Evolutionary conservation across 2,888 invertebrate genomes (phyloP).

Genomic region (Lomographa bimaculata): DNA sequence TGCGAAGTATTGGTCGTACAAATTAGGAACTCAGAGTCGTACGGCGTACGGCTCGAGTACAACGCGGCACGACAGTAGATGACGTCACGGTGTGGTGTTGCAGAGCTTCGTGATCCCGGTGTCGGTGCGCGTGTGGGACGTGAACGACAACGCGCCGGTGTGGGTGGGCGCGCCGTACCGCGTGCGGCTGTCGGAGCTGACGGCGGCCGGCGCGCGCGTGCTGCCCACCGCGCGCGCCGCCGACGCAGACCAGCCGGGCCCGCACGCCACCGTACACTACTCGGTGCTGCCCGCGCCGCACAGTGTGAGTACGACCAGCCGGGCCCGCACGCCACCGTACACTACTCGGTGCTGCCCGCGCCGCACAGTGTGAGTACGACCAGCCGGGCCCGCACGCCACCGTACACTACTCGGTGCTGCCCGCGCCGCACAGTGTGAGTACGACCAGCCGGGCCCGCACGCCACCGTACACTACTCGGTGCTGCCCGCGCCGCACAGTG

Average conservation of each 20-base stretch:
- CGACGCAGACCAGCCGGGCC: constrained; percentile 94
- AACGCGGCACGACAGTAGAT: not conserved
- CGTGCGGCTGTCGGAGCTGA: constrained; percentile 93
- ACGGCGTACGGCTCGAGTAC: no score
- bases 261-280: constrained; percentile 94
- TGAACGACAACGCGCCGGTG: constrained; percentile 94
- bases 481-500: no score
- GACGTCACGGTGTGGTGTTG: constrained; percentile 10
- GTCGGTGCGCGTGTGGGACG: constrained; percentile 93
- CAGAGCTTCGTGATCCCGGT: constrained; percentile 92
- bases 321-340: no score
- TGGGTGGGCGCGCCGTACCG: constrained; percentile 93
- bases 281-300: constrained; percentile 90
- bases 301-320: constrained; percentile 85
- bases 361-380: constrained; percentile 92
- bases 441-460: no score
- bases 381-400: constrained; percentile 94
- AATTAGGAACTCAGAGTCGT: no score
- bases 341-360: constrained; percentile 87
- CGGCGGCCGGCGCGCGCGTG: constrained; percentile 87
- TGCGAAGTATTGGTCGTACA: no score
- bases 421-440: not conserved
- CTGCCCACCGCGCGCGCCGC: constrained; percentile 90
- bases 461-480: no score
- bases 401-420: constrained; percentile 87